Percentiles rank a stretch among this genome's conserved stretches.
phyloP scores from a whole-genome alignment of 2,888 invertebrate species.

The Julus scanicus region DNA sequence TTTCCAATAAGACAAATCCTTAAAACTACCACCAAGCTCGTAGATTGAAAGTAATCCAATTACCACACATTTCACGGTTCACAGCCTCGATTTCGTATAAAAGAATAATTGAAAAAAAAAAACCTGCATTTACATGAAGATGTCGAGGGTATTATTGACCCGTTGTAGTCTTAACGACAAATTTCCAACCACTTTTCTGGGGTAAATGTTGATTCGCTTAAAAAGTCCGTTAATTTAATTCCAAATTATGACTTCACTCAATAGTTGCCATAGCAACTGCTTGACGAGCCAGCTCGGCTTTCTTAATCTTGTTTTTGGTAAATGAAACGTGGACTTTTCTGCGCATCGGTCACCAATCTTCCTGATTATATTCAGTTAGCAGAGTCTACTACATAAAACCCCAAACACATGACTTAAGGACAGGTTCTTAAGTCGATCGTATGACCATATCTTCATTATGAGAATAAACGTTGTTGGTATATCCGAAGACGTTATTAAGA shows the following conservation, averaged over 20 bases:
- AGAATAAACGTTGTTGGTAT: neutral
- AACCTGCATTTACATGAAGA: neutral
- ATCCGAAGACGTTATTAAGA: neutral
- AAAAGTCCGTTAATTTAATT: neutral
- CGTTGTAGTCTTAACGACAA: neutral
- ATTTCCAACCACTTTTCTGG: neutral
- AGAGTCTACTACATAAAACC: neutral
- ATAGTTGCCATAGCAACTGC: neutral
- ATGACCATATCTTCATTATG: neutral
- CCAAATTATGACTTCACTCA: neutral
- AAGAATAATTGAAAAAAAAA: neutral
- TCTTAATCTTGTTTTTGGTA: conserved; percentile 1
- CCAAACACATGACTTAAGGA: neutral
- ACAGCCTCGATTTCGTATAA: neutral
- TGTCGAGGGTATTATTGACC: neutral
- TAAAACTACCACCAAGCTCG: neutral
- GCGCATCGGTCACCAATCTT: neutral
- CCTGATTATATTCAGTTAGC: conserved; percentile 7
- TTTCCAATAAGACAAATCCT: neutral
- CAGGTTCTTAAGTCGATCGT: conserved; percentile 16
- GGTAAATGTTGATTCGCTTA: neutral
- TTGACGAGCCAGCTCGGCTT: neutral
- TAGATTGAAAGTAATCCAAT: neutral
- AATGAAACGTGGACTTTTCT: neutral
- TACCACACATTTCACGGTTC: neutral